A percentile compares a stretch with the other conserved stretches of the same genome.
Evolutionary conservation across 2,113 vertebrate genomes (phyloP).

Genomic region (Phalacrocorax carbo): DNA sequence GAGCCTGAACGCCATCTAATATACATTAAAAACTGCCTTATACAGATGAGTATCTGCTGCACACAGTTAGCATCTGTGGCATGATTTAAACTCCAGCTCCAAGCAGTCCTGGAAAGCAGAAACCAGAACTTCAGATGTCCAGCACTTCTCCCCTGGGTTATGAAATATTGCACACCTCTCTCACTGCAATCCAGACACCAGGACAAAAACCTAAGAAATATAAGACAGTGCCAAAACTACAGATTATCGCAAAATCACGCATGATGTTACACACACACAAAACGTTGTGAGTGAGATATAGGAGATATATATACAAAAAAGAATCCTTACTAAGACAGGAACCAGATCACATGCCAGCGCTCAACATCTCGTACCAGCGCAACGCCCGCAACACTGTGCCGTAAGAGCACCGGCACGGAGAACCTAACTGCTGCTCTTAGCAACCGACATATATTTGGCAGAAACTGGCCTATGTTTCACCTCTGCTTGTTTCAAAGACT

Average conservation of each 20-base stretch:
- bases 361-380: background rate
- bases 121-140: background rate
- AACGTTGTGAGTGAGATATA: background rate
- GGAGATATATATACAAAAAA: background rate
- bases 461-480: background rate
- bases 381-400: background rate
- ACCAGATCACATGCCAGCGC: background rate
- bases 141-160: background rate
- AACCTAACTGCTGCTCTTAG: background rate
- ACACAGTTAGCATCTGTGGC: too few species aligned
- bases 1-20: background rate
- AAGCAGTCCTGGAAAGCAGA: background rate
- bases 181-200: background rate
- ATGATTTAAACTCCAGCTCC: background rate
- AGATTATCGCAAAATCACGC: background rate
- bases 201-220: background rate
- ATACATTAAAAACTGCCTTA: background rate
- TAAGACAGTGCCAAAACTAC: background rate
- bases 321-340: background rate
- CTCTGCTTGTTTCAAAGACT: background rate
- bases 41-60: background rate
- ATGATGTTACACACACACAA: background rate
- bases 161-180: background rate
- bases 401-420: background rate
- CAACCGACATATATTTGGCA: accelerated